Evolutionary conservation across 2,113 vertebrate species (phyloP).

Genomic region (Neodontobutis hainanensis): DNA sequence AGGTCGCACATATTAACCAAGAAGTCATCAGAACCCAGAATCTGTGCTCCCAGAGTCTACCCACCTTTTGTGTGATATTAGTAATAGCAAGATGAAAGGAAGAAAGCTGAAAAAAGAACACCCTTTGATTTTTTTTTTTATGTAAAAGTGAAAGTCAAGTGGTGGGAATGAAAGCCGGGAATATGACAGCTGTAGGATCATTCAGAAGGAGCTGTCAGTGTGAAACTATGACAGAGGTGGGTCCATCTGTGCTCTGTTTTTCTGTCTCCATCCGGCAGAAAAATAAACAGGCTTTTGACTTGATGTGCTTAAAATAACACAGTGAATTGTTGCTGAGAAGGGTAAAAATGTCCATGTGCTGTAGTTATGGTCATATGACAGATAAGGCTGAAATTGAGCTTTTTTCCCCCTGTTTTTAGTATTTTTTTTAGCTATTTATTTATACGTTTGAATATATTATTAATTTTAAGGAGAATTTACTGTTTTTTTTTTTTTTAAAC

Average conservation of each 20-base stretch:
- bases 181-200: constrained; percentile 12
- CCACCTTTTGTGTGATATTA: constrained; percentile 21
- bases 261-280: neutral
- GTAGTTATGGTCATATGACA: neutral
- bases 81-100: constrained; percentile 6
- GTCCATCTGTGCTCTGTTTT: constrained; percentile 8
- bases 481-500: too few relatives aligned
- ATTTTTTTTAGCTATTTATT: constrained; percentile 14
- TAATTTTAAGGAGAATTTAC: too few relatives aligned
- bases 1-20: constrained; percentile 48
- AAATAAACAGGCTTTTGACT: constrained; percentile 20
- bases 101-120: neutral
- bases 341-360: neutral
- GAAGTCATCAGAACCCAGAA: constrained; percentile 39
- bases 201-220: constrained; percentile 18
- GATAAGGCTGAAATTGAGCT: constrained; percentile 12
- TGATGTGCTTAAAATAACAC: constrained; percentile 7
- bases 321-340: neutral
- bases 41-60: constrained; percentile 20
- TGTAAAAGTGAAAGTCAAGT: constrained; percentile 9
- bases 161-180: constrained; percentile 14
- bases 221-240: constrained; percentile 6
- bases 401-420: neutral
- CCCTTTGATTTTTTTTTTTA: constrained; percentile 17
- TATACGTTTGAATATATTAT: too few relatives aligned